These are phyloP conservation scores for Pteria penguin DNA, from an alignment of 2,888 invertebrate species.

Conservation along the genomic window DNA sequence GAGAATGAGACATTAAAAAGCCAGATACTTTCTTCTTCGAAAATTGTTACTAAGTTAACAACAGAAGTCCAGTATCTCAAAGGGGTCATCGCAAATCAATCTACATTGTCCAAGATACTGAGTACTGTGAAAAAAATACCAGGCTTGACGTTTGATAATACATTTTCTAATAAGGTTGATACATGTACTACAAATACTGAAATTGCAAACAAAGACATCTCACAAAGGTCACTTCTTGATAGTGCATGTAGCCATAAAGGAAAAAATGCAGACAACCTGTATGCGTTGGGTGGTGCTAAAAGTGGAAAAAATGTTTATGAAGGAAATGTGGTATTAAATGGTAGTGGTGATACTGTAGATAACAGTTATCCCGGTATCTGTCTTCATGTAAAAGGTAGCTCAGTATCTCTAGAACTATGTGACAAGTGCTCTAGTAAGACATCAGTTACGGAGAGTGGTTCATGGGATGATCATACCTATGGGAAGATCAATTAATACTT, in stretches of 20 bases:
- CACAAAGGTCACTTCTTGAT: too few relatives aligned
- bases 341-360: background rate
- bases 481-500: slow-evolving; percentile 27
- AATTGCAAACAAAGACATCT: background rate
- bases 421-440: slow-evolving; percentile 54
- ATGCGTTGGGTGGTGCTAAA: background rate
- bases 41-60: slow-evolving; percentile 22
- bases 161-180: slow-evolving; percentile 23
- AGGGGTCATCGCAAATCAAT: slow-evolving; percentile 62
- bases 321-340: background rate
- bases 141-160: slow-evolving; percentile 54
- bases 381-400: slow-evolving; percentile 57
- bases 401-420: slow-evolving; percentile 62
- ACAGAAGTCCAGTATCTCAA: slow-evolving; percentile 58
- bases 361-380: slow-evolving; percentile 49
- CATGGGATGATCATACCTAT: slow-evolving; percentile 53
- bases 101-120: slow-evolving; percentile 46
- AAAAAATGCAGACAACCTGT: background rate
- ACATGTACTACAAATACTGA: background rate
- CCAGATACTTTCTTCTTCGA: slow-evolving; percentile 11
- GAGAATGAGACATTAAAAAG: slow-evolving; percentile 46
- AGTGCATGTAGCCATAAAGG: too few relatives aligned
- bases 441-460: slow-evolving; percentile 36
- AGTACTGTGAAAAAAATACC: slow-evolving; percentile 50
- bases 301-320: background rate